A percentile compares a stretch with the other conserved stretches of the same genome.
Conservation (phyloP, 1,140 invertebrate genomes). For the Galleria mellonella region DNA sequence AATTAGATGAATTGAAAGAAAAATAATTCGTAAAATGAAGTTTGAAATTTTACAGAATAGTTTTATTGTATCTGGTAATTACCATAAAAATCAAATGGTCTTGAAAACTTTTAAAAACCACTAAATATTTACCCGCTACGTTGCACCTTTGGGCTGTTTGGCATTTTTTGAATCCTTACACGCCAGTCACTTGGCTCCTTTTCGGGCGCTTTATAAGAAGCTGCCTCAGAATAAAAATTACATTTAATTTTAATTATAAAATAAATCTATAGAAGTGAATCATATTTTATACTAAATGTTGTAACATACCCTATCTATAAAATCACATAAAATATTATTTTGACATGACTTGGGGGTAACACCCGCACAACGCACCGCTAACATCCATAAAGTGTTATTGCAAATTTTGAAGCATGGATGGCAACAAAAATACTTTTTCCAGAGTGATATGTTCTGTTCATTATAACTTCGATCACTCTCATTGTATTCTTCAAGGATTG, state of each 20-base stretch:
- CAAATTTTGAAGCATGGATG: slow-evolving; percentile 27
- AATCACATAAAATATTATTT: slow-evolving; percentile 34
- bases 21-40: too few species aligned
- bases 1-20: too few species aligned
- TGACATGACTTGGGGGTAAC: slow-evolving; percentile 28
- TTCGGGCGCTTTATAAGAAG: slow-evolving; percentile 34
- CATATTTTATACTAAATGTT: not conserved
- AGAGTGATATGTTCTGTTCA: slow-evolving; percentile 16
- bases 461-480: slow-evolving; percentile 9
- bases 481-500: slow-evolving; percentile 24
- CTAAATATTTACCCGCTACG: slow-evolving; percentile 23
- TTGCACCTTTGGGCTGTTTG: slow-evolving; percentile 17
- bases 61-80: too few species aligned
- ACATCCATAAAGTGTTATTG: slow-evolving; percentile 38
- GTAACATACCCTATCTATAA: slow-evolving; percentile 46
- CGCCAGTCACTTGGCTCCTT: slow-evolving; percentile 33
- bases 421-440: slow-evolving; percentile 40
- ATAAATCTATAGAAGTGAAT: not conserved
- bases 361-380: slow-evolving; percentile 56
- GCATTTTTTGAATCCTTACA: slow-evolving; percentile 20
- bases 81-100: too few species aligned
- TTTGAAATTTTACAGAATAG: not conserved
- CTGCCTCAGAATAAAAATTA: slow-evolving; percentile 21
- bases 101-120: too few species aligned
- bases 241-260: too few species aligned